A percentile compares a stretch with the other conserved stretches of the same genome.
Conservation (phyloP, 1,140 invertebrate genomes). For the Chrysoperla carnea region DNA sequence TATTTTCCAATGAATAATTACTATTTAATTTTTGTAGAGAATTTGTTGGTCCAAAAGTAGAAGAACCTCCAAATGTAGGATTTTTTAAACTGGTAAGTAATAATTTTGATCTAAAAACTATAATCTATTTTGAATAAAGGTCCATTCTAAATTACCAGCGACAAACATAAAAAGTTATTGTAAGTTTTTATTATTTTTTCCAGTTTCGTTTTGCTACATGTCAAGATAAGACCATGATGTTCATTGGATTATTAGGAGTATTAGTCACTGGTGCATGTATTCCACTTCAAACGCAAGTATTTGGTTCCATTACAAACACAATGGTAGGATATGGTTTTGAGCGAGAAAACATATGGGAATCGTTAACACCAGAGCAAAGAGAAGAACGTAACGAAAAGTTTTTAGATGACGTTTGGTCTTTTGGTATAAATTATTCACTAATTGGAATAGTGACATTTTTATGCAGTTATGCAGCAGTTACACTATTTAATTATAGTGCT, state of each 20-base stretch:
- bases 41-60: neutral
- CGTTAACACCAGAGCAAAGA: slow-evolving; percentile 7
- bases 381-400: slow-evolving; percentile 14
- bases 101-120: neutral
- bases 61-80: neutral
- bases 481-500: slow-evolving; percentile 38
- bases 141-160: neutral
- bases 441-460: slow-evolving; percentile 32
- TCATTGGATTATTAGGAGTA: slow-evolving; percentile 31
- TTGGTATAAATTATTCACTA: slow-evolving; percentile 31
- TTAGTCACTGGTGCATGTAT: slow-evolving; percentile 34
- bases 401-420: slow-evolving; percentile 22
- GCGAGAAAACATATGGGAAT: slow-evolving; percentile 3
- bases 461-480: slow-evolving; percentile 35
- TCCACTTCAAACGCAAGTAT: slow-evolving; percentile 41
- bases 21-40: neutral
- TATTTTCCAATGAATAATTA: neutral
- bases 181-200: slow-evolving; percentile 8
- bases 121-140: neutral
- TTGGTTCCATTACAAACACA: slow-evolving; percentile 32
- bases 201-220: slow-evolving; percentile 34
- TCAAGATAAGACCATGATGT: slow-evolving; percentile 32
- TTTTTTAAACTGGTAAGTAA: neutral
- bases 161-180: neutral
- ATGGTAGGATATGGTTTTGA: slow-evolving; percentile 20